Percentiles rank a stretch among this genome's conserved stretches.
phyloP scores from a whole-genome alignment of 1,140 invertebrate genomes.

The Cotesia chilonis region DNA sequence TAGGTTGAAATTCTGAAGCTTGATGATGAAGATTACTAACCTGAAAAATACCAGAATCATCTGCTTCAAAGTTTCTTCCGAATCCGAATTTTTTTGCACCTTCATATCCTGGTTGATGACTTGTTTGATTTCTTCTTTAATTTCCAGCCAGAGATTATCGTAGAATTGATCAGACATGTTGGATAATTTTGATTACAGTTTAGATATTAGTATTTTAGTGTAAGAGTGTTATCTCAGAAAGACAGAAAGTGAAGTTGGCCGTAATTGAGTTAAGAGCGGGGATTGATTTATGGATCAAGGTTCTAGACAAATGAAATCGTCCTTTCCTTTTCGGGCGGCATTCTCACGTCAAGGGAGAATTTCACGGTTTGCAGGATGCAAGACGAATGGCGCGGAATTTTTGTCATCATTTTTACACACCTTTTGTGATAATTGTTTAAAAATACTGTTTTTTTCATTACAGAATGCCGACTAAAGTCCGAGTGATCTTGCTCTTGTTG shows the following conservation, averaged over 20 bases:
- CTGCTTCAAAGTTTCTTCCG: constrained; percentile 24
- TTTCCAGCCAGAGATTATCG: neutral
- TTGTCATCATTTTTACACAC: constrained; percentile 2
- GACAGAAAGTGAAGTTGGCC: too few species aligned
- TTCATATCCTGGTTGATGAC: neutral
- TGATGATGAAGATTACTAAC: too few species aligned
- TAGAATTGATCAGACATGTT: neutral
- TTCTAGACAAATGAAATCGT: constrained; percentile 36
- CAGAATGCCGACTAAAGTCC: constrained; percentile 54
- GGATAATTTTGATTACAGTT: neutral
- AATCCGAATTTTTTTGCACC: neutral
- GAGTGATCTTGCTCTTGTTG: too few species aligned
- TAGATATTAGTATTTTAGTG: too few species aligned
- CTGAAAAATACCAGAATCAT: neutral
- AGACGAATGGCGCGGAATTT: constrained; percentile 14
- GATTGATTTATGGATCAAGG: constrained; percentile 36
- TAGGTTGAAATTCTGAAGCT: neutral
- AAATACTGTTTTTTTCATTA: constrained; percentile 33
- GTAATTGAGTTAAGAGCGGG: constrained; percentile 18
- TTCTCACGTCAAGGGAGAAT: constrained; percentile 25
- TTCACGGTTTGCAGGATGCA: constrained; percentile 17
- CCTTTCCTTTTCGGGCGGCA: constrained; percentile 18
- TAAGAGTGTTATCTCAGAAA: too few species aligned
- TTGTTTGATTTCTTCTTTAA: neutral
- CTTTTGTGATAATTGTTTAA: constrained; percentile 16